Percentiles rank a stretch among this genome's conserved stretches.
Conservation (phyloP, 64 coral and sea anemone genomes). For the Trachythela sp. region DNA sequence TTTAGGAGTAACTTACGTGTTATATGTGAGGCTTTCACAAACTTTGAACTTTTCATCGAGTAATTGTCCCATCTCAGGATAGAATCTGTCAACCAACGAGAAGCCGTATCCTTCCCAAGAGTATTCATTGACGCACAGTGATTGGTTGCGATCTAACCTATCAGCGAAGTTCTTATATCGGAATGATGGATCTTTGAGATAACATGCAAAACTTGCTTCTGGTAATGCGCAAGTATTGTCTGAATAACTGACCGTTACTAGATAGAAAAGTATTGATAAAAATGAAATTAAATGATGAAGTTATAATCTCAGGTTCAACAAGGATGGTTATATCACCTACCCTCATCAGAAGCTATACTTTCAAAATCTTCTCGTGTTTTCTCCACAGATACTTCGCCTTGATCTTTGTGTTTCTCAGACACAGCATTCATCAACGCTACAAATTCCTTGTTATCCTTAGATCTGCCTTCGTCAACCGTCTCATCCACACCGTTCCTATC, state of each 20-base stretch:
- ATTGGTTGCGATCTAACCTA: constrained; percentile 36
- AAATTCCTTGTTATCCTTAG: not conserved
- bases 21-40: constrained; percentile 74
- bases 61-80: constrained; percentile 80
- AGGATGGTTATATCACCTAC: too few relatives aligned
- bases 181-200: constrained; percentile 67
- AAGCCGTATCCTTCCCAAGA: constrained; percentile 96
- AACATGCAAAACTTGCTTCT: constrained; percentile 44
- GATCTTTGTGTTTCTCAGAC: not conserved
- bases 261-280: not conserved
- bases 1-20: constrained; percentile 98
- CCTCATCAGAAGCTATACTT: not conserved
- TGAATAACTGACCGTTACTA: not conserved
- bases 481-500: not conserved
- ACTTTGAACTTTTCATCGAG: constrained; percentile 83
- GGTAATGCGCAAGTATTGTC: not conserved
- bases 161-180: constrained; percentile 75
- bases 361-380: not conserved
- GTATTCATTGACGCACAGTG: constrained; percentile 70
- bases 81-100: constrained; percentile 84
- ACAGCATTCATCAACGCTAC: constrained; percentile 15
- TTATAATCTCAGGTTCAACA: too few relatives aligned
- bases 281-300: not conserved
- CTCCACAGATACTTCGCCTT: not conserved
- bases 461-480: not conserved